Evolutionary conservation across 2,888 invertebrate species (phyloP), one percentile per base, ranked within the genome.

Genomic region (Gasteruption jaculator): DNA sequence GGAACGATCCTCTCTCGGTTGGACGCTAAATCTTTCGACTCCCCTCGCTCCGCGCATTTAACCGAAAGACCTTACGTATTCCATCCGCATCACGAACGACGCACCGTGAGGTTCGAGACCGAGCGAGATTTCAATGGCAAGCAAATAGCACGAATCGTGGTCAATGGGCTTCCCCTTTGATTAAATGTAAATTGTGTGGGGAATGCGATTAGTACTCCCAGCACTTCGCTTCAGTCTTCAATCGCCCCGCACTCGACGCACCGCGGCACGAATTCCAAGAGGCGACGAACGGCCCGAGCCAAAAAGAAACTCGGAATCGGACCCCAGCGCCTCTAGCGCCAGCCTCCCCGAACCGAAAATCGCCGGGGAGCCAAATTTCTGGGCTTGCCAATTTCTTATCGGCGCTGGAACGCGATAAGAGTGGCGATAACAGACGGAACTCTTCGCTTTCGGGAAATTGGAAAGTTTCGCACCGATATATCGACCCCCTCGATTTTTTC

Each of bases 181-280:
- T 68, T 67, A 68, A 68, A 68, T 68, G 68, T 65, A 68, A 67
- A 68, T 68, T 61, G 65, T 64, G 63, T 57, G 63, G 64, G 53
- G 55, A 65, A 65, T 60, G 60, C 63, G 68, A 68, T 68, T 68
- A 68, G 64, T 61, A 61, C 61, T 58, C 57, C 54, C 52, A 57
- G 53, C 58, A 60, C 59, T 64, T 60, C 50, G 55, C 40, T 40
- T 38, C 43, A 30, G 41, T 49, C 52, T 54, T 53, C 49, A 46
- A 53, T 52, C 54, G 49, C 32, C 45, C 33, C n/a, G n/a, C 36
- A 39, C 35, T 36, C 34, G 11, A 8, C 27, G 33, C 31, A 29
- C 31, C 38, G 29, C 38, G 22, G 38, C 41, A 22, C 38, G 46
- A 36, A 38, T 43, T 41, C 41, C 26, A 20, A 24, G 16, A 36